Evolutionary conservation across 1,140 invertebrate species (phyloP).

Genomic region (Tenebrio molitor): DNA sequence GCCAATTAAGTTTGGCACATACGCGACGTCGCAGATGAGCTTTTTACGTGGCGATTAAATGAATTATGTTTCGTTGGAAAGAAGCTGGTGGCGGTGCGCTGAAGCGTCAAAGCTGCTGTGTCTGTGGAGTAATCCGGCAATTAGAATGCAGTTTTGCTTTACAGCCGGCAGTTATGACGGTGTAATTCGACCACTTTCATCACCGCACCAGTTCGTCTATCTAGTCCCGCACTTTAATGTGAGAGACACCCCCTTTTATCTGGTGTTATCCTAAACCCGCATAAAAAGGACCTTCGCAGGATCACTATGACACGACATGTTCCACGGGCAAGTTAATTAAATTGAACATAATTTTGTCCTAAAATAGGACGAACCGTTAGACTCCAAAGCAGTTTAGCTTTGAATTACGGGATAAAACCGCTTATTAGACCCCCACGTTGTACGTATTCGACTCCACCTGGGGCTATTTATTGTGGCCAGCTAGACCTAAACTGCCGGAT

Average conservation of each 20-base stretch:
- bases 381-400: constrained; percentile 43
- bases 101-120: constrained; percentile 11
- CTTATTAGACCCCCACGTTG: constrained; percentile 41
- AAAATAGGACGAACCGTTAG: constrained; percentile 42
- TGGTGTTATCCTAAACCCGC: constrained; percentile 39
- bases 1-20: constrained; percentile 3
- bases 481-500: constrained; percentile 33
- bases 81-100: constrained; percentile 9
- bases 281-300: constrained; percentile 36
- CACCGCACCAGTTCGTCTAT: constrained; percentile 34
- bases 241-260: constrained; percentile 26
- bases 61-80: too few relatives aligned
- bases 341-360: constrained; percentile 44
- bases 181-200: constrained; percentile 30
- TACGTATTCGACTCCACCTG: constrained; percentile 38
- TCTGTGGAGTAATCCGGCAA: constrained; percentile 23
- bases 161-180: constrained; percentile 12
- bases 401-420: constrained; percentile 46
- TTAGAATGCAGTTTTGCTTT: constrained; percentile 34
- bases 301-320: constrained; percentile 39
- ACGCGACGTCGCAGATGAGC: background rate
- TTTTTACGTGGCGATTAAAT: constrained; percentile 27
- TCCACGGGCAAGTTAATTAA: constrained; percentile 41
- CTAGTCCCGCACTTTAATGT: constrained; percentile 21
- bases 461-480: constrained; percentile 23